Evolutionary conservation across 2,888 invertebrate species (phyloP), one percentile per base, ranked within the genome.

Genomic region (Drosophila meridionalis): DNA sequence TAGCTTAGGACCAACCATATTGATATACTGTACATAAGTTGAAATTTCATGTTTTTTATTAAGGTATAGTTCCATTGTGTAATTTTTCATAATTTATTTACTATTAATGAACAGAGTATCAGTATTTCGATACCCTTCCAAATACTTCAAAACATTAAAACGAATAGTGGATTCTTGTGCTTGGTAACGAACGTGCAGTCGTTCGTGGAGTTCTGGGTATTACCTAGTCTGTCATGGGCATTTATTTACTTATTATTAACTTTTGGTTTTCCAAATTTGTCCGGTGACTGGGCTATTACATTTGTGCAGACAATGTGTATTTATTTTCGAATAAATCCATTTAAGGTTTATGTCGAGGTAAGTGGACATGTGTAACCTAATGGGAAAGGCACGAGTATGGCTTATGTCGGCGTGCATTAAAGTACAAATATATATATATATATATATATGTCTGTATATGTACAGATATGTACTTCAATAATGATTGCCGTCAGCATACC

Each of bases 231-330:
- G 14, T 48, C 14, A 45, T 26, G 26, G 45, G 6, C 40, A 45
- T 26, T 45, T 14, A 4, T 6, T 30, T 50, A 9, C 11, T 6
- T 8, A 9, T 50, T 32, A 50, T 40, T 32, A 26, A 11, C 32
- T 42, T 69, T 50, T 50, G 26, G 61, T 64, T 79, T 82, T 72
- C 45, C 9, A 60, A 82, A 61, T 47, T 56, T 47, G 20, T 63
- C 40, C 38, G 34, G 6, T 60, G 52, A 47, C 53, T 34, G 50
- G 43, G 50, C 12, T n/a, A 30, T 14, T 59, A 42, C 42, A 45
- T 32, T 56, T 36, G 34, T 28, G 20, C 45, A 52, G 62, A 66
- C 45, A 61, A 68, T 63, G 9, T 30, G 20, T 42, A 14, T n/a
- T 48, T 48, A 14, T 30, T 14, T 30, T 42, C 28, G 38, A 48